A percentile compares a stretch with the other conserved stretches of the same genome.
These are phyloP conservation scores for Rana temporaria DNA, from an alignment of 2,113 vertebrate genomes.

Conservation along the genomic window DNA sequence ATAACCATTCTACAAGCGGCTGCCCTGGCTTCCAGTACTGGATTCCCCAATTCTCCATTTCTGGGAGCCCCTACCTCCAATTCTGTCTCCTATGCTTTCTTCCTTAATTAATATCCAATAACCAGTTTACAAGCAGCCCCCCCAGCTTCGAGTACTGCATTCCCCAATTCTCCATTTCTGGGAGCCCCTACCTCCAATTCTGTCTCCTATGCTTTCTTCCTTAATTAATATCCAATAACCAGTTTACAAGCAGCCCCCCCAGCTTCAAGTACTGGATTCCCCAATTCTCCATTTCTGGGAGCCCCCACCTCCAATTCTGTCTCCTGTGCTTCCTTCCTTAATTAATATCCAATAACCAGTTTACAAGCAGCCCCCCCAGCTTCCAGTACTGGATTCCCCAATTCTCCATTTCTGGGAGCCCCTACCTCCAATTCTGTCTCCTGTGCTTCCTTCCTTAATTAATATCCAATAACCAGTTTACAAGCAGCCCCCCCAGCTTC, in stretches of 20 bases:
- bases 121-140: constrained; percentile 13
- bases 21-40: neutral
- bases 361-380: constrained; percentile 1
- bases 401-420: too few species aligned
- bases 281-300: too few species aligned
- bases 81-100: neutral
- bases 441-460: neutral
- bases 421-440: neutral
- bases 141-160: neutral
- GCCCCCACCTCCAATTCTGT: too few species aligned
- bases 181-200: too few species aligned
- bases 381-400: neutral
- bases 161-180: too few species aligned
- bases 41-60: too few species aligned
- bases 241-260: constrained; percentile 12
- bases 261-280: neutral
- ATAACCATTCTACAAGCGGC: constrained; percentile 8
- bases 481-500: neutral
- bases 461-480: neutral
- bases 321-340: neutral
- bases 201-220: neutral
- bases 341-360: neutral
- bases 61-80: too few species aligned
- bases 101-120: neutral
- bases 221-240: neutral